phyloP scores from a whole-genome alignment of 2,888 invertebrate species.

The Heliconius charithonia region DNA sequence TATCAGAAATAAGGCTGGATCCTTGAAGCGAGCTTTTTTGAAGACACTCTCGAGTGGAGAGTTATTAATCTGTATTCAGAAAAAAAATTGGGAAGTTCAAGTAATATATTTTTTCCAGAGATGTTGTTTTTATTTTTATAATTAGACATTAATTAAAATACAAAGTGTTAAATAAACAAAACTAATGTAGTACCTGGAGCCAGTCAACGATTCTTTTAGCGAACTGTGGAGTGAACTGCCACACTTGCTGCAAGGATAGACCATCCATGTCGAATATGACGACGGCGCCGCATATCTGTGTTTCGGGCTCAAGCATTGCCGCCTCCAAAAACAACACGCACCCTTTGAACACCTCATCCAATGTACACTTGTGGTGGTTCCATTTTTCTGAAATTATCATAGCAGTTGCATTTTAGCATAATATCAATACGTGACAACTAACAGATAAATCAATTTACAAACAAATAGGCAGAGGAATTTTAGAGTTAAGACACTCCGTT shows the following conservation, averaged over 20 bases:
- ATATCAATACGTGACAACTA: not conserved
- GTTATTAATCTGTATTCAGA: not conserved
- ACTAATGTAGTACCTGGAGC: slow-evolving; percentile 84
- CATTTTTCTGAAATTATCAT: slow-evolving; percentile 86
- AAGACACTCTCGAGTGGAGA: not conserved
- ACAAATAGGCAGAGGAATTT: no score
- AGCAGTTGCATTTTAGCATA: not conserved
- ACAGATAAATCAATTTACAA: not conserved
- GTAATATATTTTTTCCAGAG: not conserved
- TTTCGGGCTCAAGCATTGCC: slow-evolving; percentile 91
- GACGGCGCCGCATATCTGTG: slow-evolving; percentile 89
- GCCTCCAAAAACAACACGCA: slow-evolving; percentile 91
- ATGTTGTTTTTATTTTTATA: not conserved
- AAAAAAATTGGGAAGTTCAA: not conserved
- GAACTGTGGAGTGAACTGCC: slow-evolving; percentile 93
- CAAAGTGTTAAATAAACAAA: not conserved
- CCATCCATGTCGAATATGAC: slow-evolving; percentile 95
- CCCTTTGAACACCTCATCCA: slow-evolving; percentile 93
- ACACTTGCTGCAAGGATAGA: slow-evolving; percentile 90
- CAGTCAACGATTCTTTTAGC: slow-evolving; percentile 93
- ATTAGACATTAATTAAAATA: not conserved
- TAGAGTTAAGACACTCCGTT: no score
- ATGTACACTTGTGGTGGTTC: slow-evolving; percentile 90
- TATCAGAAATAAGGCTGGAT: not conserved
- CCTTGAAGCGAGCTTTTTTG: not conserved